Evolutionary conservation across 2,113 vertebrate genomes (phyloP).

Genomic region (Azemiops feae): DNA sequence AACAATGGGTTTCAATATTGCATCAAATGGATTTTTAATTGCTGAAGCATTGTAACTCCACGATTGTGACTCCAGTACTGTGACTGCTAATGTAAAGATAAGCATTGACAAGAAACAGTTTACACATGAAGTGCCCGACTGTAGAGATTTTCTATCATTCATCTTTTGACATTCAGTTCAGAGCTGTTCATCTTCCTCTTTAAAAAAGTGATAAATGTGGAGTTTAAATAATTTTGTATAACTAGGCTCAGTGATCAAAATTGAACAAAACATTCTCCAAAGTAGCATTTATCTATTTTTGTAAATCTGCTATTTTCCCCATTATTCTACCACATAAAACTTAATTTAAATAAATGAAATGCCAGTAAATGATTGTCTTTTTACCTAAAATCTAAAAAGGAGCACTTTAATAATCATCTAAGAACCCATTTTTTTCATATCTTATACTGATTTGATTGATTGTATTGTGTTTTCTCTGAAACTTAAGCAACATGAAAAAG

Average conservation of each 20-base stretch:
- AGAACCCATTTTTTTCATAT: constrained; percentile 61
- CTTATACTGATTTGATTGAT: constrained; percentile 74
- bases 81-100: constrained; percentile 65
- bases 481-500: constrained; percentile 63
- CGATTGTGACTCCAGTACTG: constrained; percentile 69
- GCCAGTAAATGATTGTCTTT: constrained; percentile 76
- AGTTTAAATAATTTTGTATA: constrained; percentile 79
- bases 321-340: constrained; percentile 74
- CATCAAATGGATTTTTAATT: constrained; percentile 66
- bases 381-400: constrained; percentile 68
- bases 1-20: constrained; percentile 59
- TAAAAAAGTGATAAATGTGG: constrained; percentile 69
- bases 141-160: constrained; percentile 68
- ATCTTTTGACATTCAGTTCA: constrained; percentile 74
- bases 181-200: constrained; percentile 71
- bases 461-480: constrained; percentile 64
- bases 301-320: constrained; percentile 73
- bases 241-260: constrained; percentile 78
- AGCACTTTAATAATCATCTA: constrained; percentile 73
- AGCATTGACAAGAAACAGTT: constrained; percentile 65
- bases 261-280: constrained; percentile 71
- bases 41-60: constrained; percentile 66
- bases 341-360: constrained; percentile 66
- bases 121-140: constrained; percentile 73
- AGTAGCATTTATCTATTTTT: constrained; percentile 79